Base-by-base conservation (phyloP, 64 coral and sea anemone species). In the Montipora sp. region DNA sequence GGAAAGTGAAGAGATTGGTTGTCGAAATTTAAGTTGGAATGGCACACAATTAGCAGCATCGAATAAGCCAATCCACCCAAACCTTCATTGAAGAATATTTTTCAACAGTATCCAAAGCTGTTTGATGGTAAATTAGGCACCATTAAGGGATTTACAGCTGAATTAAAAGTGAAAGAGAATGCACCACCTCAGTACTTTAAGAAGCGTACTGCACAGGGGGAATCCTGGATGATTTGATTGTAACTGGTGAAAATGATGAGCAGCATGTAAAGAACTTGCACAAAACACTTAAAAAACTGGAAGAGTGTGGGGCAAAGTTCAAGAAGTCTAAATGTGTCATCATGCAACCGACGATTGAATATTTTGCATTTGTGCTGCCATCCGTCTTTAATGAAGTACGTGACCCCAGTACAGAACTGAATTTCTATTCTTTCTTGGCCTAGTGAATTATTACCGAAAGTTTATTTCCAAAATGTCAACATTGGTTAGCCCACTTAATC, bases 101-200 rank as follows among this genome's bases (percentile, higher is more conserved):
- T 67, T 14, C 57, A 68, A 80, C 75, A 84, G 63, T 77, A 84
- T n/a, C 51, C 55, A 7, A 47, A 75, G 13, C 5, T 92, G 23
- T 92, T 92, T 50, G 77, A 90, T 68, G 57, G 80, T 21, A 73
- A 81, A 90, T 51, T 90, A 47, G 89, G 77, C 12, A 90, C 89
- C 12, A 76, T 84, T 18, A 75, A 75, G 7, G 68, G 80, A 47
- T 55, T 92, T 8, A 92, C 65, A 1, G 80, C 80, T 50, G 58
- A 75, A 70, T 27, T 92, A 3, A 47, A 75, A 19, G 80, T 92
- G 2, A 44, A 83, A 59, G 60, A 80, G 16, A 51, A 74, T 57
- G 80, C 73, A 24, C 70, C 10, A 58, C 69, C 90, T 15, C 75
- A 78, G 81, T 92, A 75, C 76, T 92, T 92, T 55, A 92, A 92